A percentile compares a stretch with the other conserved stretches of the same genome.
phyloP scores from a whole-genome alignment of 2,888 invertebrate genomes.

The Atherix ibis region DNA sequence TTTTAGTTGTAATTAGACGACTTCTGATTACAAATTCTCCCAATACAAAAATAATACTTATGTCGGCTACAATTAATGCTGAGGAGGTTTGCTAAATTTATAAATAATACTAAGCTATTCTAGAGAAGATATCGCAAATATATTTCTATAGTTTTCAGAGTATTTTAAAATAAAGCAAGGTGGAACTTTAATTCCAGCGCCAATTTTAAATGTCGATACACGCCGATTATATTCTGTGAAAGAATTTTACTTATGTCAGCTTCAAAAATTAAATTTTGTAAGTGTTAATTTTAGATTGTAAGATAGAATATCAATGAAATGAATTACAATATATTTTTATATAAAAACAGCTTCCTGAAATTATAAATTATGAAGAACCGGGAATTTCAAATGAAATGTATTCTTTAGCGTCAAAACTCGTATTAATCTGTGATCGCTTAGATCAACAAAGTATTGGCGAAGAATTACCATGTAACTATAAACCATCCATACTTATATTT shows the following conservation, averaged over 20 bases:
- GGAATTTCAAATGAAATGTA: conserved; percentile 43
- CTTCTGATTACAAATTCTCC: conserved; percentile 48
- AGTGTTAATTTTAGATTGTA: conserved; percentile 24
- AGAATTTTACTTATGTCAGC: conserved; percentile 44
- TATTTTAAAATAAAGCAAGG: conserved; percentile 21
- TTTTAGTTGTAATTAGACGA: conserved; percentile 66
- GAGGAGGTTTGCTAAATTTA: conserved; percentile 22
- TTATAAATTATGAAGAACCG: conserved; percentile 38
- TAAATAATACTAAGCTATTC: not conserved
- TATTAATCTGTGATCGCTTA: conserved; percentile 38
- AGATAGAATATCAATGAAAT: conserved; percentile 16
- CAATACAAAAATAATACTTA: conserved; percentile 59
- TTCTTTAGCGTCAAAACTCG: conserved; percentile 42
- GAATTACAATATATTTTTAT: conserved; percentile 3
- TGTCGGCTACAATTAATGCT: conserved; percentile 87
- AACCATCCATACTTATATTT: conserved; percentile 68
- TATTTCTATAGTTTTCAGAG: conserved; percentile 19
- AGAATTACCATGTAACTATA: conserved; percentile 20
- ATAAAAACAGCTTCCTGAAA: conserved; percentile 31
- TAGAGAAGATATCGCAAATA: not conserved
- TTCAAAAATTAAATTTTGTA: conserved; percentile 27
- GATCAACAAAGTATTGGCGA: conserved; percentile 25
- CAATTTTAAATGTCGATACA: conserved; percentile 39
- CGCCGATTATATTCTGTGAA: conserved; percentile 40
- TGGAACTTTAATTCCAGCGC: conserved; percentile 31